Conservation (phyloP, 1,140 invertebrate genomes). For the Popillia japonica region DNA sequence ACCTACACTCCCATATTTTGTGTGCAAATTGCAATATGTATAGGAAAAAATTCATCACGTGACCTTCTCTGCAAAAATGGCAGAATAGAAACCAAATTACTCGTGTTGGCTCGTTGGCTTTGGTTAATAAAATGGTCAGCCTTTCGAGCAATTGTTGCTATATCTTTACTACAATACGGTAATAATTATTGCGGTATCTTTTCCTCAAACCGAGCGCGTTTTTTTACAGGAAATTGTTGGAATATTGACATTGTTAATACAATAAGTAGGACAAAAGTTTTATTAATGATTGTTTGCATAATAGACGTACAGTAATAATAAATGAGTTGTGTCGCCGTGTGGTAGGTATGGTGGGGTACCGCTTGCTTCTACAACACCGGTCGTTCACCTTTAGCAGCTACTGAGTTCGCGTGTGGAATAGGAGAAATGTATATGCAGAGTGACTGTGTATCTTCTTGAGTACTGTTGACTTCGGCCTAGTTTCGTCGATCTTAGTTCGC, state of each 20-base stretch:
- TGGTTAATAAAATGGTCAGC: neutral
- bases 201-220: neutral
- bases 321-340: constrained; percentile 36
- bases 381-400: constrained; percentile 43
- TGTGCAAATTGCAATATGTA: too few relatives aligned
- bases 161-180: neutral
- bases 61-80: neutral
- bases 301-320: constrained; percentile 41
- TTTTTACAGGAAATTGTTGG: constrained; percentile 33
- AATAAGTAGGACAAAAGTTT: constrained; percentile 33
- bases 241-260: constrained; percentile 37
- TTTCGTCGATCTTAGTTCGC: constrained; percentile 13
- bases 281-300: constrained; percentile 43
- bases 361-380: constrained; percentile 28
- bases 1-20: too few relatives aligned
- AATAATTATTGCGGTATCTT: constrained; percentile 5
- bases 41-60: neutral
- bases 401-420: constrained; percentile 41
- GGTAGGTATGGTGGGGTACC: constrained; percentile 37
- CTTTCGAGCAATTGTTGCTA: neutral
- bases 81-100: neutral
- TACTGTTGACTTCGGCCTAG: constrained; percentile 44
- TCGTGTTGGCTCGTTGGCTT: neutral
- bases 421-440: constrained; percentile 40
- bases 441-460: constrained; percentile 41